Percentiles rank a stretch among this genome's conserved stretches.
Conservation (phyloP, 2,113 vertebrate species). For the human (Homo sapiens) region GRCh38 chr16:67905001-67905500, state of each 20-base stretch:
- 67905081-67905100: no score
- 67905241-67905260: neutral
- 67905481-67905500: neutral
- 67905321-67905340: neutral
- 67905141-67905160: neutral
- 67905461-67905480: neutral
- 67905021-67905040: no score
- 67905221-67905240: neutral
- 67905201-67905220: neutral
- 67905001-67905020: no score
- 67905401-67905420: neutral
- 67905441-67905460: conserved; percentile 33
- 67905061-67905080: no score
- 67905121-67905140: neutral
- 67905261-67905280: neutral
- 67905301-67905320: neutral
- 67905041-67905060: no score
- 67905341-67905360: neutral
- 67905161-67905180: neutral
- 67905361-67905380: neutral
- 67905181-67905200: neutral
- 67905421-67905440: neutral
- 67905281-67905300: neutral
- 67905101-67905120: no score
- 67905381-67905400: neutral